Evolutionary conservation across 2,113 vertebrate species (phyloP), one percentile per base, ranked within the genome.

Genomic region (Actenoides hombroni): DNA sequence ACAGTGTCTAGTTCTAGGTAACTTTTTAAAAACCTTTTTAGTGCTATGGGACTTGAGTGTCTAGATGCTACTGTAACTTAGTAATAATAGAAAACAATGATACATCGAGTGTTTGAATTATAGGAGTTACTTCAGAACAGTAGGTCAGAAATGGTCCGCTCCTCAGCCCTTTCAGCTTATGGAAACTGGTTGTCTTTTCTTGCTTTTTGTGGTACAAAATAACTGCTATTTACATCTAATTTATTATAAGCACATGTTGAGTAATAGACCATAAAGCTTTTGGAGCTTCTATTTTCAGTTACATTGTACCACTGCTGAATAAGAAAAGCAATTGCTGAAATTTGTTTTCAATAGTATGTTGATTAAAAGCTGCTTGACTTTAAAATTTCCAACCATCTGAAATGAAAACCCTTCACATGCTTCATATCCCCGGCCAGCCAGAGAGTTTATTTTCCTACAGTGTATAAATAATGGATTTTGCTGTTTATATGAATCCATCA

Each of bases 331-430:
- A 96, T 88, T 85, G 95, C 94, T 97, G 96, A 97, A 93, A 97
- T 98, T 98, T 97, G 92, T 98, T 98, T 98, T 97, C 92, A 94
- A 96, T 97, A 81, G 80, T 95, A 97, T 91, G 97, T 98, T 98
- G 97, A 98, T 98, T 98, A 98, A 98, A 98, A 98, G 91, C 97
- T 94, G 87, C 97, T 98, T 98, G 97, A 97, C 97, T 98, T 97
- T 85, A 83, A 97, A 98, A 98, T 98, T 97, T 98, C 97, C 94
- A 97, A 35, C 96, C 89, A 94, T 96, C 95, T 97, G 81, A 98
- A 98, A 97, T 96, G 93, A 97, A 98, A 98, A 92, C 91, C 86
- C 89, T 97, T 97, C 93, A 92, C 42, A 67, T 97, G 97, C 96
- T 97, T 98, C 96, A 90, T 86, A 89, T 95, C 81, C 91, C 93